phyloP scores from a whole-genome alignment of 2,113 vertebrate species.

The Heterochromis multidens region DNA sequence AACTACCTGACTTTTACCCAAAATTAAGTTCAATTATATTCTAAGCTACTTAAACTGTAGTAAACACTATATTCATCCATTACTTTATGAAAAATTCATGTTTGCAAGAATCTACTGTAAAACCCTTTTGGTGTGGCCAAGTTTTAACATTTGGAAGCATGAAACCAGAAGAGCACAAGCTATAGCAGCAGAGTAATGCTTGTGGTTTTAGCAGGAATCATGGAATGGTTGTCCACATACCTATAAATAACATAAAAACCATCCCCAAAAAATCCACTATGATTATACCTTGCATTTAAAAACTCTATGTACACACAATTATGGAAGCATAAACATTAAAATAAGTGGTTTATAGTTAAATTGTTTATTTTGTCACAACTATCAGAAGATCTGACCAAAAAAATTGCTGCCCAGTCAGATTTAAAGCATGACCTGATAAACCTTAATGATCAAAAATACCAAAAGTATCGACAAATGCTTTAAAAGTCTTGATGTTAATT shows the following conservation, averaged over 20 bases:
- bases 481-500: not conserved
- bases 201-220: too few relatives aligned
- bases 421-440: not conserved
- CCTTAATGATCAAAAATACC: not conserved
- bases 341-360: not conserved
- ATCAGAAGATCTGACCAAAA: not conserved
- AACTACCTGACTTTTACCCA: rapidly evolving
- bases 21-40: not conserved
- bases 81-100: not conserved
- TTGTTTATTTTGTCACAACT: not conserved
- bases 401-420: rapidly evolving
- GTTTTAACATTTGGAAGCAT: not conserved
- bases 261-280: too few relatives aligned
- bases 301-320: not conserved
- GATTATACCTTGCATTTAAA: not conserved
- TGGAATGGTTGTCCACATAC: too few relatives aligned
- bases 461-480: not conserved
- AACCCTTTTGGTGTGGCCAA: not conserved
- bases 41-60: not conserved
- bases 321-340: not conserved
- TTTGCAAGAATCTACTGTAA: not conserved
- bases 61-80: not conserved
- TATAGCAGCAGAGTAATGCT: too few relatives aligned
- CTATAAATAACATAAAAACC: too few relatives aligned
- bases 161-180: not conserved